Conservation (phyloP, 2,113 vertebrate species). For the Psilopsiagon aurifrons region DNA sequence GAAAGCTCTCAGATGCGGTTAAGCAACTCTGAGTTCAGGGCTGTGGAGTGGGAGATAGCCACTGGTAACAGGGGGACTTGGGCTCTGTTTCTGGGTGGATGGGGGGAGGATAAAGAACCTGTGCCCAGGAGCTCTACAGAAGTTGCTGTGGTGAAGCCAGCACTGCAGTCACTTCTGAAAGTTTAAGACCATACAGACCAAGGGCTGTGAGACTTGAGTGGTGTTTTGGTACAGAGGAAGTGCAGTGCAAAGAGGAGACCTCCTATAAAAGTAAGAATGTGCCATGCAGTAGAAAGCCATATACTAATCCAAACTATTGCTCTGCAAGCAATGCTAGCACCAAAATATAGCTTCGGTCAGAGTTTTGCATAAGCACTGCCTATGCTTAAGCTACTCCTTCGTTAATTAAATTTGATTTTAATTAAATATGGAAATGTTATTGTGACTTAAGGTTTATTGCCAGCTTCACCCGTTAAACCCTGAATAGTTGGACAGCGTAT, state of each 20-base stretch:
- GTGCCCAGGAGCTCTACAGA: background rate
- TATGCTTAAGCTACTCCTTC: background rate
- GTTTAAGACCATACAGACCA: background rate
- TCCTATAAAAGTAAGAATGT: background rate
- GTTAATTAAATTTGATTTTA: background rate
- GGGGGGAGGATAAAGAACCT: background rate
- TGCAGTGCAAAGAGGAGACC: background rate
- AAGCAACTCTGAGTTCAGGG: background rate
- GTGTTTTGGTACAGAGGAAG: background rate
- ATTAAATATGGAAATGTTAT: slow-evolving; percentile 42
- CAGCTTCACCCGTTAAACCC: slow-evolving; percentile 37
- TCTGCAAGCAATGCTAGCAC: background rate
- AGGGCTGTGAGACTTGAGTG: background rate
- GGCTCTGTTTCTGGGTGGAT: background rate
- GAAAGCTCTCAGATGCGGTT: background rate
- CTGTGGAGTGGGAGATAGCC: background rate
- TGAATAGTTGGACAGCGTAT: slow-evolving; percentile 48
- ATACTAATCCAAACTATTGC: background rate
- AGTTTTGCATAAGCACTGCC: background rate
- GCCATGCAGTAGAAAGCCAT: background rate
- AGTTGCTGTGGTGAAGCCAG: background rate
- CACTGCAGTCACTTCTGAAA: background rate
- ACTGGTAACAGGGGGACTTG: fast-evolving
- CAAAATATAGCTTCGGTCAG: background rate
- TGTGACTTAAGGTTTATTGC: slow-evolving; percentile 51